phyloP scores from a whole-genome alignment of 2,797 vertebrate genomes.

The Microtus agrestis region DNA sequence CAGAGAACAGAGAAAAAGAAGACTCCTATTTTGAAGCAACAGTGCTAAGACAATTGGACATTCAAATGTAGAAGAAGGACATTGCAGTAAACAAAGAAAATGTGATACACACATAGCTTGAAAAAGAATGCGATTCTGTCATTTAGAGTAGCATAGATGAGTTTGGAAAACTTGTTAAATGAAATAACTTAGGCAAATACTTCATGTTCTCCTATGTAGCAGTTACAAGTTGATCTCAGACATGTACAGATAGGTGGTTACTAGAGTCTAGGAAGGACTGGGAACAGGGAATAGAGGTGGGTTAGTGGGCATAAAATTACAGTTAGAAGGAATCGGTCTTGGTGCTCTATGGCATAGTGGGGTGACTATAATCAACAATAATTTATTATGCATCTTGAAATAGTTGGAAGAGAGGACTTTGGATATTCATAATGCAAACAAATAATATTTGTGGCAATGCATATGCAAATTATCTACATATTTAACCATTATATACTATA shows the following conservation, averaged over 20 bases:
- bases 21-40: conserved; percentile 42
- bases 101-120: neutral
- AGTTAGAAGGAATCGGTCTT: neutral
- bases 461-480: neutral
- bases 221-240: neutral
- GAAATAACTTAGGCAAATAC: neutral
- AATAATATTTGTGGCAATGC: neutral
- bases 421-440: neutral
- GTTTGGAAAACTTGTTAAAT: neutral
- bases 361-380: neutral
- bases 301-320: neutral
- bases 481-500: neutral
- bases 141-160: neutral
- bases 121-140: neutral
- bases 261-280: neutral
- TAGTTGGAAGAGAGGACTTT: neutral
- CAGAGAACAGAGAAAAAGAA: neutral
- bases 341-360: neutral
- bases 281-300: neutral
- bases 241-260: neutral
- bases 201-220: neutral
- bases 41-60: neutral
- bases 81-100: neutral
- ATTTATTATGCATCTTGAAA: neutral
- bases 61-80: neutral